Conservation (phyloP, 2,888 invertebrate species). For the Hydraecia micacea region DNA sequence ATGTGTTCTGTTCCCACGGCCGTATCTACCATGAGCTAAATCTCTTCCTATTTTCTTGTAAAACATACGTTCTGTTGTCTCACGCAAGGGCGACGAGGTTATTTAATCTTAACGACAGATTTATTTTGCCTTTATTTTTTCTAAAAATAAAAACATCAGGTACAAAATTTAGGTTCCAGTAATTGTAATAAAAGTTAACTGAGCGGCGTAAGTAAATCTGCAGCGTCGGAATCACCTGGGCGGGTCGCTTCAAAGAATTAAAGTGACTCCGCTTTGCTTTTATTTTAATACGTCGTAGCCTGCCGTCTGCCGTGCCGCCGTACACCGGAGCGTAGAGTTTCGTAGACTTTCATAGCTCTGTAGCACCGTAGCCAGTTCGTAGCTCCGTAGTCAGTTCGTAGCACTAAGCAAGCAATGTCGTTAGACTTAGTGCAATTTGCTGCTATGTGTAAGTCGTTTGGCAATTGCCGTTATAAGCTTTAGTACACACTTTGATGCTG, state of each 20-base stretch:
- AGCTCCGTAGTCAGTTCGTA: slow-evolving; percentile 56
- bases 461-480: slow-evolving; percentile 60
- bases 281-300: slow-evolving; percentile 66
- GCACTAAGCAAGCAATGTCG: slow-evolving; percentile 63
- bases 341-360: slow-evolving; percentile 62
- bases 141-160: slow-evolving; percentile 36
- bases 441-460: slow-evolving; percentile 58
- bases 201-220: slow-evolving; percentile 66
- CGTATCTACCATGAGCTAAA: slow-evolving; percentile 62
- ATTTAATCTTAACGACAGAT: slow-evolving; percentile 5
- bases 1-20: slow-evolving; percentile 79
- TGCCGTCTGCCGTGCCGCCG: slow-evolving; percentile 47
- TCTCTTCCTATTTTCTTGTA: slow-evolving; percentile 64
- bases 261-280: slow-evolving; percentile 65
- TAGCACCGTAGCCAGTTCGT: slow-evolving; percentile 52
- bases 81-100: slow-evolving; percentile 27
- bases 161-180: slow-evolving; percentile 53
- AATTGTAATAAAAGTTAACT: slow-evolving; percentile 66
- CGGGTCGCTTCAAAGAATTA: slow-evolving; percentile 65
- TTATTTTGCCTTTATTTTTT: slow-evolving; percentile 8
- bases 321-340: slow-evolving; percentile 57
- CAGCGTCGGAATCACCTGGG: slow-evolving; percentile 63
- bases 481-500: slow-evolving; percentile 47
- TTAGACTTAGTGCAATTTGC: slow-evolving; percentile 66
- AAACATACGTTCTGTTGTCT: slow-evolving; percentile 40